Conservation (phyloP, 2,888 invertebrate species). For the Trichacis sp. region DNA sequence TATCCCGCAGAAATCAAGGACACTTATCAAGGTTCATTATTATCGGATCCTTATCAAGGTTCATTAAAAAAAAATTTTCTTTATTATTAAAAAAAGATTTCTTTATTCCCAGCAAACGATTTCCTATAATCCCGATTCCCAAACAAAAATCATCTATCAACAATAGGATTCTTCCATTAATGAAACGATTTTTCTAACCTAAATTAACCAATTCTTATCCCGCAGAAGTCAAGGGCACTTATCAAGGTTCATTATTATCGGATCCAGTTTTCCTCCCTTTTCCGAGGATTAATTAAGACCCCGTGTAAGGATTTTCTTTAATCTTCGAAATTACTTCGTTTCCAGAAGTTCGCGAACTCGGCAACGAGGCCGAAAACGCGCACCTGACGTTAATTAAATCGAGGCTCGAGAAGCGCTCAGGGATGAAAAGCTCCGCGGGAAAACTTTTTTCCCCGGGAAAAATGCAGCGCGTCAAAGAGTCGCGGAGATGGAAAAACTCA, state of each 20-base stretch:
- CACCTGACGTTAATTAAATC: slow-evolving; percentile 42
- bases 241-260: neutral
- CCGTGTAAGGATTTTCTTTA: slow-evolving; percentile 1
- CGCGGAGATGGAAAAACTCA: slow-evolving; percentile 69
- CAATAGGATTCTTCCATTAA: too few species aligned
- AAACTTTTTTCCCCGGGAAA: neutral
- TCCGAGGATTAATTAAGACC: neutral
- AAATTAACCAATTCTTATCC: too few species aligned
- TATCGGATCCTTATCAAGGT: too few species aligned
- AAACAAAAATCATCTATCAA: too few species aligned
- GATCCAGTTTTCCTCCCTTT: neutral
- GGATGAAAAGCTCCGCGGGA: slow-evolving; percentile 18
- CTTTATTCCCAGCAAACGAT: too few species aligned
- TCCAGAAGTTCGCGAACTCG: slow-evolving; percentile 28
- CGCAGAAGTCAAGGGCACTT: neutral
- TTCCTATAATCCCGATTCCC: too few species aligned
- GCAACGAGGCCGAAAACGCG: slow-evolving; percentile 42
- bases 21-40: neutral
- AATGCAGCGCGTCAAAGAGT: neutral
- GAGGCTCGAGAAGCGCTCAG: slow-evolving; percentile 38
- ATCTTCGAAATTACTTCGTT: neutral
- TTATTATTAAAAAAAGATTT: too few species aligned
- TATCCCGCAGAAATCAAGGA: neutral
- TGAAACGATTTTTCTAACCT: too few species aligned
- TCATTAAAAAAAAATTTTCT: too few species aligned